Evolutionary conservation across 2,113 vertebrate genomes (phyloP), one percentile per base, ranked within the genome.

Genomic region (Echinops telfairi): DNA sequence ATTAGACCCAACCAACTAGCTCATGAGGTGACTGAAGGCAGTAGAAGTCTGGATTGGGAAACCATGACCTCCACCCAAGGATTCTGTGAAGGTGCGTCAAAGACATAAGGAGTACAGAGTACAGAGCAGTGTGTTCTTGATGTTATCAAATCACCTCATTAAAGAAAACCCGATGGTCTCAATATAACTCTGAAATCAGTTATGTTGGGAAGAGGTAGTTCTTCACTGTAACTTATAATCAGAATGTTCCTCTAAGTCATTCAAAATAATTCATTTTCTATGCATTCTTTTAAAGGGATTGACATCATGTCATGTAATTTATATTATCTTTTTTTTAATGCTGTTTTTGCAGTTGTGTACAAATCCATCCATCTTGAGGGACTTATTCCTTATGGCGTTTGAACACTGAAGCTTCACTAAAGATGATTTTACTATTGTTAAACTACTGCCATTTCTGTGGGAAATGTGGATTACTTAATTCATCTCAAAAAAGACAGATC

Each of bases 401-500:
- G 60, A 64, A 77, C 89, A 62, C 58, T 80, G 77, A 87, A 60
- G 29, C 81, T 90, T 96, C 25, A 62, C 10, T 31, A 38, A 43
- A 8, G 31, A 62, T 7, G n/a, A 53, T 83, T 94, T 85, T 89
- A 85, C 85, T 88, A 25, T 94, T 29, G 31, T 73, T 90, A 83
- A 85, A 14, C 47, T 53, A 60, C 31, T 3, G 81, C 79, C 62
- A 82, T 94, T 90, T 95, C 89, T 90, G 79, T 76, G 38, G 88
- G 66, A 92, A 86, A 73, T 4, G 31, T 75, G 82, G 25, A 36
- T 10, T 40, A 95, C 5, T 53, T 53, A 53, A 10, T 53, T 53
- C 47, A 58, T 92, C 36, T 95, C 36, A 80, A 82, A 33, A 86
- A 89, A 94, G 53, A 53, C 25, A 31, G 57, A 85, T 95, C 60